A percentile compares a stretch with the other conserved stretches of the same genome.
These are phyloP conservation scores for Kryphioiulus occultus DNA, from an alignment of 2,888 invertebrate genomes.

Conservation along the genomic window DNA sequence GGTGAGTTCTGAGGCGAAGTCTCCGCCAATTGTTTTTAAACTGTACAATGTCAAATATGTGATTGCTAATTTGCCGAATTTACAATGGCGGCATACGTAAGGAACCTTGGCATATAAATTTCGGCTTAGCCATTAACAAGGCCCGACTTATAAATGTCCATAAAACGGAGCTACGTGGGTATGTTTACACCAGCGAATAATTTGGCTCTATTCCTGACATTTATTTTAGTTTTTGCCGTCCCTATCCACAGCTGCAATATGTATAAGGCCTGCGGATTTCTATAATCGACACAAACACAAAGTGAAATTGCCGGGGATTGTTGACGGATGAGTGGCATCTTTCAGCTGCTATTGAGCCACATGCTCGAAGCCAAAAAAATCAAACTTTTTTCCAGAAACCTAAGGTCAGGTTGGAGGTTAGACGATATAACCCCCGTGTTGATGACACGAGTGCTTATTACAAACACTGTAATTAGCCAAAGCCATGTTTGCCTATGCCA, in stretches of 20 bases:
- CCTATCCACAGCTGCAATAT: neutral
- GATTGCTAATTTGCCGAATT: too few relatives aligned
- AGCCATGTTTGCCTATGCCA: neutral
- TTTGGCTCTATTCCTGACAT: neutral
- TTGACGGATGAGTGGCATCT: slow-evolving; percentile 11
- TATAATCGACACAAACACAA: neutral
- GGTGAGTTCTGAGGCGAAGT: neutral
- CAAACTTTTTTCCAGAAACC: neutral
- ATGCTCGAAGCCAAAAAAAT: neutral
- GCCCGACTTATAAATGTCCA: neutral
- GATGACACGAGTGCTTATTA: neutral
- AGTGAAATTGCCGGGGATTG: neutral
- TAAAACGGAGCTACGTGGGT: neutral
- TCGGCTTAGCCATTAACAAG: too few relatives aligned
- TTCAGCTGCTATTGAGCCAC: neutral
- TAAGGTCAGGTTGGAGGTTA: neutral
- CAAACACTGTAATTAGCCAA: neutral
- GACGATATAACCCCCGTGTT: neutral
- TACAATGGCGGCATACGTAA: too few relatives aligned
- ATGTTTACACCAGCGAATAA: neutral
- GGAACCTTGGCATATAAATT: too few relatives aligned
- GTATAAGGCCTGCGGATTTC: neutral
- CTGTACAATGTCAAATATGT: too few relatives aligned
- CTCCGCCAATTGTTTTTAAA: neutral
- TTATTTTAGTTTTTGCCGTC: neutral